Evolutionary conservation across 2,113 vertebrate species (phyloP).

Genomic region (Erinaceus europaeus): DNA sequence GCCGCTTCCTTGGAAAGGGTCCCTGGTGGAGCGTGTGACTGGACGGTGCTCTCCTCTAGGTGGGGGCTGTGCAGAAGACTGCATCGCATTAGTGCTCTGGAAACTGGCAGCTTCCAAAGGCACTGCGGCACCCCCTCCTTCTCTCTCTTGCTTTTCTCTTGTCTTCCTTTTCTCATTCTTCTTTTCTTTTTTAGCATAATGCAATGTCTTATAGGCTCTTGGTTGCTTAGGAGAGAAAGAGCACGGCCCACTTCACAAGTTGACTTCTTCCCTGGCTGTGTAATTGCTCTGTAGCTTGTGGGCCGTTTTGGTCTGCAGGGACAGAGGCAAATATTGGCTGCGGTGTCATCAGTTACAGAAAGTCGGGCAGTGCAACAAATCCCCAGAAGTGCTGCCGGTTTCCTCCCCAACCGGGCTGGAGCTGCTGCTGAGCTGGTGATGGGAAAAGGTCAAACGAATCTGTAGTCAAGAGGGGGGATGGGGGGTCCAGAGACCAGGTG

Average conservation of each 20-base stretch:
- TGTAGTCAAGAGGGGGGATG: neutral
- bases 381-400: conserved; percentile 34
- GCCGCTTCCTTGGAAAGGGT: too few species aligned
- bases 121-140: neutral
- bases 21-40: too few species aligned
- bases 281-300: conserved; percentile 52
- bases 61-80: too few species aligned
- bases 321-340: conserved; percentile 44
- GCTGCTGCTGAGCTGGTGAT: neutral
- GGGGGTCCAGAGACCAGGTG: neutral
- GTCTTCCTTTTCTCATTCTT: too few species aligned
- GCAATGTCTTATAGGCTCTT: neutral
- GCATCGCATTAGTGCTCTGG: too few species aligned
- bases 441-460: conserved; percentile 33
- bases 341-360: conserved; percentile 25
- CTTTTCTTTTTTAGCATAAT: neutral
- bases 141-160: neutral
- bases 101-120: too few species aligned
- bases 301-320: conserved; percentile 42
- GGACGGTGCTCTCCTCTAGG: too few species aligned
- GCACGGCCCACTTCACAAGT: conserved; percentile 22
- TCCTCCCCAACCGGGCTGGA: conserved; percentile 10
- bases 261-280: conserved; percentile 43
- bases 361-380: conserved; percentile 31
- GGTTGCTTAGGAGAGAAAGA: neutral